These are phyloP conservation scores for Cardiocondyla obscurior DNA, from an alignment of 1,140 invertebrate species.

Conservation along the genomic window DNA sequence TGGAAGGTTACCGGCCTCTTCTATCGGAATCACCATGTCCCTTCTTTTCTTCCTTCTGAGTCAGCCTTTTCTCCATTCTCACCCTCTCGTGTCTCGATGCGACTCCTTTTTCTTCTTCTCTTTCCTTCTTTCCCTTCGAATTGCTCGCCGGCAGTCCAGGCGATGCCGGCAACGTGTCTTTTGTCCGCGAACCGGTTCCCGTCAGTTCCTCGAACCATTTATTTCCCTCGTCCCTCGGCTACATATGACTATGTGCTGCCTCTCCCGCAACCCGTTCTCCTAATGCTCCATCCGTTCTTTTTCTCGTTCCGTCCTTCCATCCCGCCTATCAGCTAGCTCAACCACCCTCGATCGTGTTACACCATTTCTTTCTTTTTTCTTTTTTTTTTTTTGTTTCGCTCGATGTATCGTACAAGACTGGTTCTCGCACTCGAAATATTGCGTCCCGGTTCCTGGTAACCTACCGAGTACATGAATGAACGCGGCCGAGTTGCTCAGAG, in stretches of 20 bases:
- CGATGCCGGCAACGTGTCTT: constrained; percentile 69
- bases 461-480: constrained; percentile 61
- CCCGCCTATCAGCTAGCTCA: background rate
- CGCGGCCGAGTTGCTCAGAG: constrained; percentile 29
- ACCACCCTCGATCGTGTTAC: constrained; percentile 31
- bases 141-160: constrained; percentile 31
- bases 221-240: constrained; percentile 61
- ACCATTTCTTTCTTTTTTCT: too few species aligned
- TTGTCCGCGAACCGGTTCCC: constrained; percentile 79
- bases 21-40: constrained; percentile 44
- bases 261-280: background rate
- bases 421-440: constrained; percentile 50
- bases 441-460: constrained; percentile 33
- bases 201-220: constrained; percentile 79
- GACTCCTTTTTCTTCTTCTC: constrained; percentile 31
- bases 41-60: constrained; percentile 37
- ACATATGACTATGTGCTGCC: constrained; percentile 20
- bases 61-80: constrained; percentile 62
- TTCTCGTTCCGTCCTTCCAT: background rate
- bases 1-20: constrained; percentile 41
- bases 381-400: too few species aligned
- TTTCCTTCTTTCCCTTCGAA: constrained; percentile 40
- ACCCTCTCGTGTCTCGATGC: constrained; percentile 37
- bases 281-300: constrained; percentile 27
- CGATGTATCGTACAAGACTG: background rate